A percentile compares a stretch with the other conserved stretches of the same genome.
Conservation (phyloP, 2,888 invertebrate species). For the Mystacides longicornis region DNA sequence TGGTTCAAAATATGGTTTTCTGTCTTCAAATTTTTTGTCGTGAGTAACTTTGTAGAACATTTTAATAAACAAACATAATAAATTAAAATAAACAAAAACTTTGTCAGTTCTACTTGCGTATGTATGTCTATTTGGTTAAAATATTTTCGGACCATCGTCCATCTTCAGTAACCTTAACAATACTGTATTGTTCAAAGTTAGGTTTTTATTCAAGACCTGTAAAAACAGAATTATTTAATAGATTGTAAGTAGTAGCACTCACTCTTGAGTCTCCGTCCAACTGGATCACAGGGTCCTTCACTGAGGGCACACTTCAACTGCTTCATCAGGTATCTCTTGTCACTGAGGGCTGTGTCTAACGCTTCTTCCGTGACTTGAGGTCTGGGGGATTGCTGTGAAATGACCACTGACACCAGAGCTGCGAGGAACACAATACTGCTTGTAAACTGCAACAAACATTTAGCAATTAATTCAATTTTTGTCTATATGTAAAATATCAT, state of each 20-base stretch:
- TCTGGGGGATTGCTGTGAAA: constrained; percentile 30
- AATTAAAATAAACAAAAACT: too few relatives aligned
- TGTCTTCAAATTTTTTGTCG: too few relatives aligned
- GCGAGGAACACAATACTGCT: constrained; percentile 2
- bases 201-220: too few relatives aligned
- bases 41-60: too few relatives aligned
- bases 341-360: constrained; percentile 59
- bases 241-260: constrained; percentile 33
- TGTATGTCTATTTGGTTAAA: too few relatives aligned
- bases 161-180: too few relatives aligned
- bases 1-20: too few relatives aligned
- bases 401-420: constrained; percentile 13
- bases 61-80: too few relatives aligned
- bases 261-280: constrained; percentile 68
- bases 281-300: constrained; percentile 66
- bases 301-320: constrained; percentile 68
- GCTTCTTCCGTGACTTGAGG: constrained; percentile 57
- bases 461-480: neutral
- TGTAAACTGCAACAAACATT: constrained; percentile 6
- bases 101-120: too few relatives aligned
- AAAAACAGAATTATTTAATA: too few relatives aligned
- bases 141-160: too few relatives aligned
- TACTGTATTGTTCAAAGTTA: too few relatives aligned
- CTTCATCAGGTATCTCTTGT: constrained; percentile 61
- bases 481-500: neutral